A percentile compares a stretch with the other conserved stretches of the same genome.
Evolutionary conservation across 2,113 vertebrate genomes (phyloP).

Genomic region (Agelaius phoeniceus): DNA sequence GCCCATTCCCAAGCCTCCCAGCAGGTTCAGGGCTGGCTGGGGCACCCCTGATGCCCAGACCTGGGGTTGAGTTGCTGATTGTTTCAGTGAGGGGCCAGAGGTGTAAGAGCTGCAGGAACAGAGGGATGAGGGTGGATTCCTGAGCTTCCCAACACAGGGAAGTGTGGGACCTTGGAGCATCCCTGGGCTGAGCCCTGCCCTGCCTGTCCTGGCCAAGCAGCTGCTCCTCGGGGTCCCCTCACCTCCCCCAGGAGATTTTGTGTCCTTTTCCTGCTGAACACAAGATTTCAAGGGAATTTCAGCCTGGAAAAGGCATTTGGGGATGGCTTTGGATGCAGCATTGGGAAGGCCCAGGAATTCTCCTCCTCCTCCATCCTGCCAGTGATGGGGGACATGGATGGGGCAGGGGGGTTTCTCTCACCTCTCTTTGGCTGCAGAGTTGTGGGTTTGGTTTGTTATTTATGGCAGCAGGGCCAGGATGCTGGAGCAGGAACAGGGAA

Average conservation of each 20-base stretch:
- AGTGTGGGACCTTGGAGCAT: background rate
- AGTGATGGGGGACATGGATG: background rate
- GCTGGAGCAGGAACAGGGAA: background rate
- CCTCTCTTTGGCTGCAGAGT: background rate
- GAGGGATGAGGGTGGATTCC: background rate
- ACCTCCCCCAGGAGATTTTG: background rate
- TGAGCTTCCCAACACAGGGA: background rate
- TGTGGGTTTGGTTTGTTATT: background rate
- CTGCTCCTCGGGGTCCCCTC: background rate
- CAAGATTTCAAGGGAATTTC: background rate
- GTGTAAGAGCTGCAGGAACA: background rate
- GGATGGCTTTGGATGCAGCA: background rate
- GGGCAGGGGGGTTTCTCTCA: background rate
- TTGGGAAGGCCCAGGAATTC: background rate
- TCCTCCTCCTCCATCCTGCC: background rate
- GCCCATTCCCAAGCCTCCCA: background rate
- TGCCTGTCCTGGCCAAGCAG: background rate
- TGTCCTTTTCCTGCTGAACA: background rate
- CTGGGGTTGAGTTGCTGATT: background rate
- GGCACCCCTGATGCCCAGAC: background rate
- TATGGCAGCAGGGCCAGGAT: background rate
- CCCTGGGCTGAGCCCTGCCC: background rate
- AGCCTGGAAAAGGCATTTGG: background rate
- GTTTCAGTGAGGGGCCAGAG: background rate
- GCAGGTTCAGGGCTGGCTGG: background rate